Base-by-base conservation (phyloP, 2,888 invertebrate species). In the Clitarchus hookeri region DNA sequence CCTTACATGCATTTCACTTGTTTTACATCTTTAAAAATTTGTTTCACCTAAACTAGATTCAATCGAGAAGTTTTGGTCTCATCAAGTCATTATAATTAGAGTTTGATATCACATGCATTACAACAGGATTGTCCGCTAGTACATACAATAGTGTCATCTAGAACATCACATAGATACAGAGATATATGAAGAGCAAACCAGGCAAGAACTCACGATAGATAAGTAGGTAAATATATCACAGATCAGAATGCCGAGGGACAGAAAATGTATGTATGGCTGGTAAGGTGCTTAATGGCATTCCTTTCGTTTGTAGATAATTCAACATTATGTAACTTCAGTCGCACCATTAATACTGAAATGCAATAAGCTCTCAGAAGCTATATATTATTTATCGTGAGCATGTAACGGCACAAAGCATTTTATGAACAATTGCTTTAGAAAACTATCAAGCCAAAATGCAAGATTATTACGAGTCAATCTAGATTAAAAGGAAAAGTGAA, bases 31-130 rank as follows among this genome's bases (percentile, higher is more conserved):
- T 36, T 82, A 87, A 84, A 87, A 87, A 25, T 85, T 85, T 83
- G 23, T 65, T 84, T 84, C 54, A 85, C 79, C 86, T 87, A 87
- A 84, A 83, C 87, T 87, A 87, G 36, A 27, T 86, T 86, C 87
- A 84, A 83, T 87, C 85, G 82, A 87, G 86, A 87, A 87, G 87
- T 87, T 86, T 82, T 87, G 87, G 87, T 87, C 87, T 86, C 86
- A 84, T 86, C 78, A 85, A 86, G 87, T 87, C 83, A 86, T 85
- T 79, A 79, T 54, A 83, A 27, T 85, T 83, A 82, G 25, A 26
- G 82, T 82, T 13, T 36, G 53, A 87, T 87, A 87, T 87, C 87
- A 87, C 87, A 87, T 87, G 87, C 87, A 87, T 82, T 87, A 87
- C 87, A 86, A 77, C 53, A 87, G 86, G 87, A 87, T 87, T 87